phyloP scores from a whole-genome alignment of 2,113 vertebrate genomes.

The Bambusicola thoracicus region DNA sequence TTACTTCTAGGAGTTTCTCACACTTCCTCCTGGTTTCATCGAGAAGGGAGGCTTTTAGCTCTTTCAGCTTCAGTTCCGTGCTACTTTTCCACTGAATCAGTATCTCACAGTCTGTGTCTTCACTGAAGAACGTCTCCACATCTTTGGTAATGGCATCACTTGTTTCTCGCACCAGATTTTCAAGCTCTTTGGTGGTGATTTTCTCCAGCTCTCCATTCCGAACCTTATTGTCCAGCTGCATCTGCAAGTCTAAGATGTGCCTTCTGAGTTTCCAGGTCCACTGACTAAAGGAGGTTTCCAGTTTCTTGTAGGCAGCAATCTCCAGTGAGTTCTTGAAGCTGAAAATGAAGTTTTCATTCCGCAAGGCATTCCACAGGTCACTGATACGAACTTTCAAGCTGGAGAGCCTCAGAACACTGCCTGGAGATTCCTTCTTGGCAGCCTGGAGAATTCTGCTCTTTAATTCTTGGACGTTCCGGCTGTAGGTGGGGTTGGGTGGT shows the following conservation, averaged over 20 bases:
- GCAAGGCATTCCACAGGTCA: constrained; percentile 69
- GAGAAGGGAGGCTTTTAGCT: constrained; percentile 39
- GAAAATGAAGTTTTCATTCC: constrained; percentile 76
- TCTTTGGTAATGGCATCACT: neutral
- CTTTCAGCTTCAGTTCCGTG: constrained; percentile 27
- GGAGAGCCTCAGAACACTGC: constrained; percentile 35
- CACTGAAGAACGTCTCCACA: constrained; percentile 60
- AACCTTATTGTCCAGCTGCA: constrained; percentile 52
- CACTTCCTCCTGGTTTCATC: constrained; percentile 29
- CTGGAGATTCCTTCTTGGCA: neutral
- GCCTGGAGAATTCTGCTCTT: constrained; percentile 61
- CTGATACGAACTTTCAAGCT: constrained; percentile 32
- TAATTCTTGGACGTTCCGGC: constrained; percentile 66
- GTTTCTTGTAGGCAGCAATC: constrained; percentile 56
- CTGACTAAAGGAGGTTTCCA: constrained; percentile 48
- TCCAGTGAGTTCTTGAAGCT: constrained; percentile 75
- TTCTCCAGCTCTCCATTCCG: constrained; percentile 12
- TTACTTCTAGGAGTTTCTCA: constrained; percentile 2
- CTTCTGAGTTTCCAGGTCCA: constrained; percentile 72
- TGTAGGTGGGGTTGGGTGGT: constrained; percentile 75
- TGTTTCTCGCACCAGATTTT: neutral
- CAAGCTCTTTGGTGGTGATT: neutral
- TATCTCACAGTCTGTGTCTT: constrained; percentile 60
- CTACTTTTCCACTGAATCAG: constrained; percentile 63
- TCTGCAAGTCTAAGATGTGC: constrained; percentile 56